Evolutionary conservation across 2,797 vertebrate species (phyloP).

Genomic region (Artibeus lituratus): DNA sequence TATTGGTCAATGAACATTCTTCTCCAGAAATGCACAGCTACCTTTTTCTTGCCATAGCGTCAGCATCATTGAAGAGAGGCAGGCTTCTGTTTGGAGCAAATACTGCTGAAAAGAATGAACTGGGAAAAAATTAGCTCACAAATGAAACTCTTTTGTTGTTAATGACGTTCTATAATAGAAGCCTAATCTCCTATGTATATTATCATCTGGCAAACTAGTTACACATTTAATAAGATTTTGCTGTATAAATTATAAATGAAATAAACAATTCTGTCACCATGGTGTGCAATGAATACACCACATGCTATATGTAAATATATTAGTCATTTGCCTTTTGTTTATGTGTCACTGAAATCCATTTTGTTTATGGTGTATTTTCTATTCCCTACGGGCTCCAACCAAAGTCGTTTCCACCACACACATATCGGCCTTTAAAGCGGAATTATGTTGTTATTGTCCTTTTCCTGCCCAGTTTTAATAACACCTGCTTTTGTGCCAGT

Average conservation of each 20-base stretch:
- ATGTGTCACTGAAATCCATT: constrained; percentile 84
- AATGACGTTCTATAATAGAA: constrained; percentile 82
- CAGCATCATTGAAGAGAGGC: constrained; percentile 58
- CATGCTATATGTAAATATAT: constrained; percentile 88
- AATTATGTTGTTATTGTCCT: constrained; percentile 74
- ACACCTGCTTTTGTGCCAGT: constrained; percentile 78
- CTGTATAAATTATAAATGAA: constrained; percentile 87
- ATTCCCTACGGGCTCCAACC: constrained; percentile 78
- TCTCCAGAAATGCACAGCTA: constrained; percentile 49
- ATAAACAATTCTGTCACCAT: constrained; percentile 85
- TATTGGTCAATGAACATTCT: not conserved
- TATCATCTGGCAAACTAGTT: constrained; percentile 86
- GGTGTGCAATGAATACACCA: constrained; percentile 84
- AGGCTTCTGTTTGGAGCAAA: not conserved
- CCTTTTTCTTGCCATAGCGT: constrained; percentile 54
- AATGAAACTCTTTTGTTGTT: constrained; percentile 81
- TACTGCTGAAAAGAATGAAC: constrained; percentile 50
- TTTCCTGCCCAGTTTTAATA: constrained; percentile 82
- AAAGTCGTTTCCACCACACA: constrained; percentile 78
- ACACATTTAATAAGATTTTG: constrained; percentile 87
- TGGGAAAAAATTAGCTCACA: constrained; percentile 69
- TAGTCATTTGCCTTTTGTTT: constrained; percentile 87
- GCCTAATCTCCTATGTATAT: constrained; percentile 81
- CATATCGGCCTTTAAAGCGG: constrained; percentile 76
- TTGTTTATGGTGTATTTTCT: constrained; percentile 79